These are phyloP conservation scores for Eledone cirrhosa DNA, from an alignment of 2,888 invertebrate species.

Conservation along the genomic window DNA sequence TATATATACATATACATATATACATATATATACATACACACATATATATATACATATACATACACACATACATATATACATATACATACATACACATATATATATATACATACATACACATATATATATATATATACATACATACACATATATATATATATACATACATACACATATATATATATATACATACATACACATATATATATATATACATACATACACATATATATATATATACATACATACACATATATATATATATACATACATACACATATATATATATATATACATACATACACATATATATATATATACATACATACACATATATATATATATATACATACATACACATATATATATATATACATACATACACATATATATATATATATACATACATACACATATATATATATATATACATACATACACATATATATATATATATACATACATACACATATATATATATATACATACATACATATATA, in stretches of 20 bases:
- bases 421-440: background rate
- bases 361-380: background rate
- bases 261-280: background rate
- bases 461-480: background rate
- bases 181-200: background rate
- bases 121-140: background rate
- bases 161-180: background rate
- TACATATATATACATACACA: background rate
- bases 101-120: background rate
- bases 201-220: background rate
- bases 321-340: background rate
- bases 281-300: constrained; percentile 3
- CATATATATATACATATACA: background rate
- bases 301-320: background rate
- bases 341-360: background rate
- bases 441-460: background rate
- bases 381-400: background rate
- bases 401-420: background rate
- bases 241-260: background rate
- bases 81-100: background rate
- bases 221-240: background rate
- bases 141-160: background rate
- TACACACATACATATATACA: background rate
- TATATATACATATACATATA: background rate
- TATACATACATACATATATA: background rate